Evolutionary conservation across 2,797 vertebrate species (phyloP), one percentile per base, ranked within the genome.

Genomic region (Pogonophryne albipinna): DNA sequence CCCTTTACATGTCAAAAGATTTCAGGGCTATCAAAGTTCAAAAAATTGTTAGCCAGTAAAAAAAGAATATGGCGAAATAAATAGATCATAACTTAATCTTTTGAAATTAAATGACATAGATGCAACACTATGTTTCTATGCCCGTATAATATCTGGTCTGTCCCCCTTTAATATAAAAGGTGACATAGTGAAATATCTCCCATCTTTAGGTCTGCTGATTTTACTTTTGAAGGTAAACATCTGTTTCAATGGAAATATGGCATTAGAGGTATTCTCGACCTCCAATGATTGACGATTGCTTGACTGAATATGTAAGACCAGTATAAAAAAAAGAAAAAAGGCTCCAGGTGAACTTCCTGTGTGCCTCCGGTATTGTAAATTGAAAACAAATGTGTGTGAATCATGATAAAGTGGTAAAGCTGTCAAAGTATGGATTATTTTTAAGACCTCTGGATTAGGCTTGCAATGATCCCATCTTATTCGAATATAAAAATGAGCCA

Each of bases 381-480:
- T 38, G 0, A 70, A 69, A 38, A 50, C 45, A 16, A 9, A 46
- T 63, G 2, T 27, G 14, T 52, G 42, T 64, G 44, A 57, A 42
- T 58, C 19, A 17, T 75, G 34, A 49, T 52, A 45, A 58, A 71
- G 66, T 23, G 12, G 56, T 34, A 51, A 68, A 66, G 31, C 74
- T 78, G 67, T 76, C 27, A 23, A 62, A 34, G 45, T 44, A 58
- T 56, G 45, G 51, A 56, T 49, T 11, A 52, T 2, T 61, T 60
- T 20, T 0, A 42, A 68, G 91, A 91, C 90, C 91, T 92, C 67
- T 95, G 91, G 94, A 94, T 96, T 96, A 96, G 95, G 94, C 95
- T 97, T 97, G 96, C 96, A 97, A 97, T 96, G 95, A 92, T 95
- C 94, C 94, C 79, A 73, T 75, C 74, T 74, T 76, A 64, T 51